Evolutionary conservation across 1,140 invertebrate genomes (phyloP).

Genomic region (Eumaeus atala): DNA sequence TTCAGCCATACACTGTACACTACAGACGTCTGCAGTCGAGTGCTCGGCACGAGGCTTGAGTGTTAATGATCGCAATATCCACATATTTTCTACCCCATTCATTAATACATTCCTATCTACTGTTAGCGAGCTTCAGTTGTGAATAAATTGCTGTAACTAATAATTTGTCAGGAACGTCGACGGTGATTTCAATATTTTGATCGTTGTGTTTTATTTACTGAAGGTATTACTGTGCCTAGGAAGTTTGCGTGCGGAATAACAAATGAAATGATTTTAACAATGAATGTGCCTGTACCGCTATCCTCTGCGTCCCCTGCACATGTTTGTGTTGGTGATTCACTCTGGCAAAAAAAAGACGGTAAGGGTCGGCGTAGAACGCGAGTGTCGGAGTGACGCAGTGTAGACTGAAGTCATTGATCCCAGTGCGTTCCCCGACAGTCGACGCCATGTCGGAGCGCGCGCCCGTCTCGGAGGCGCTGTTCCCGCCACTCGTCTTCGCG

Average conservation of each 20-base stretch:
- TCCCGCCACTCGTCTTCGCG: conserved; percentile 49
- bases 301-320: conserved; percentile 37
- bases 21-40: neutral
- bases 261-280: conserved; percentile 12
- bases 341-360: conserved; percentile 51
- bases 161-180: too few relatives aligned
- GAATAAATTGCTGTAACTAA: too few relatives aligned
- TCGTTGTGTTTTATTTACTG: neutral
- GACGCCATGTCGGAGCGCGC: conserved; percentile 53
- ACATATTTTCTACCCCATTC: too few relatives aligned
- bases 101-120: too few relatives aligned
- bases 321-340: conserved; percentile 60
- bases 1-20: neutral
- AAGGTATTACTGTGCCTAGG: too few relatives aligned
- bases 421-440: conserved; percentile 49
- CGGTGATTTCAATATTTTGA: neutral
- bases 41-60: neutral
- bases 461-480: conserved; percentile 34
- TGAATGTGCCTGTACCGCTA: conserved; percentile 15
- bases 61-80: neutral
- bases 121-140: too few relatives aligned
- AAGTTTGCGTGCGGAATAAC: neutral
- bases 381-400: conserved; percentile 37
- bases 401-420: conserved; percentile 64
- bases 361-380: conserved; percentile 56